These are phyloP conservation scores for Drosophila borealis DNA, from an alignment of 2,888 invertebrate species.

Conservation along the genomic window DNA sequence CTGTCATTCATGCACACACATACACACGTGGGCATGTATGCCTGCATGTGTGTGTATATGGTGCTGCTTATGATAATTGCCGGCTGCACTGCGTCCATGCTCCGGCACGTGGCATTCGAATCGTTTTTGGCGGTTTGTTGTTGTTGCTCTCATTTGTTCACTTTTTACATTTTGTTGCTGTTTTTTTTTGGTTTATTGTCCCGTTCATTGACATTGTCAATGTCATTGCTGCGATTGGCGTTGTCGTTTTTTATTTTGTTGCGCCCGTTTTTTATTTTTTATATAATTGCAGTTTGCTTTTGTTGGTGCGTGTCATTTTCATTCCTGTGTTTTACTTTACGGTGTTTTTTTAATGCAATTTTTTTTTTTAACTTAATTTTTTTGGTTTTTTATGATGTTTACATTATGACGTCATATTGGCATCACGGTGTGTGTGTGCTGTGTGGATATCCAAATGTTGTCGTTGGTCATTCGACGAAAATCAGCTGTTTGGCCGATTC, in stretches of 20 bases:
- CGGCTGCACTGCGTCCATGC: constrained; percentile 66
- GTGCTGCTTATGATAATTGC: constrained; percentile 80
- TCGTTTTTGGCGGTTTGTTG: constrained; percentile 48
- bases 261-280: constrained; percentile 40
- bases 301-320: constrained; percentile 65
- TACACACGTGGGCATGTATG: not conserved
- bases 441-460: constrained; percentile 37
- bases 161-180: constrained; percentile 14
- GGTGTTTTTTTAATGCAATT: constrained; percentile 12
- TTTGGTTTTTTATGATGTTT: constrained; percentile 72
- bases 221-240: constrained; percentile 75
- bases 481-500: constrained; percentile 71
- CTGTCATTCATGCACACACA: constrained; percentile 38
- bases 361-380: constrained; percentile 36
- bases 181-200: constrained; percentile 50
- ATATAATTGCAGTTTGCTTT: constrained; percentile 76
- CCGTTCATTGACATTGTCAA: constrained; percentile 80
- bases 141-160: constrained; percentile 31
- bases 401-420: constrained; percentile 75
- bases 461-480: constrained; percentile 54
- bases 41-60: constrained; percentile 27
- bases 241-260: constrained; percentile 53
- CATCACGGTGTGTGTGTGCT: constrained; percentile 16
- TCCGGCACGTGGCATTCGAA: constrained; percentile 65
- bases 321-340: constrained; percentile 37